Evolutionary conservation across 64 coral and sea anemone genomes (phyloP).

Genomic region (Stichodactyla mertensii): DNA sequence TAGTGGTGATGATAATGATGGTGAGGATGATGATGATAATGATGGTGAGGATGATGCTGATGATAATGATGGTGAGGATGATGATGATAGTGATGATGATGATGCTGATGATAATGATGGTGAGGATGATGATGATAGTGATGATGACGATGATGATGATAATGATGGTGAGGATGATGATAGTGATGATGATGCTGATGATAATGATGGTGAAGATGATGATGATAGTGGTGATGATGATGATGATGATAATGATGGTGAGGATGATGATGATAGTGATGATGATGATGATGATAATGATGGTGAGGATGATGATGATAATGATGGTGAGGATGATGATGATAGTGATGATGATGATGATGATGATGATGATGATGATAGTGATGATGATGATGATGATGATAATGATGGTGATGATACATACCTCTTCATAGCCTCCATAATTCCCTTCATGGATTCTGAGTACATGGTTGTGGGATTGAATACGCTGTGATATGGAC

Average conservation of each 20-base stretch:
- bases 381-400: too few relatives aligned
- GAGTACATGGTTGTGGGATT: conserved; percentile 74
- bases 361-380: too few relatives aligned
- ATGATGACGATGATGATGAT: too few relatives aligned
- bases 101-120: too few relatives aligned
- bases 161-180: neutral
- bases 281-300: neutral
- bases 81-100: neutral
- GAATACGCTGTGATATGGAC: conserved; percentile 48
- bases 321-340: neutral
- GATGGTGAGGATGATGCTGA: too few relatives aligned
- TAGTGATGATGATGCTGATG: neutral
- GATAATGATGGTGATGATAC: too few relatives aligned
- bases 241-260: too few relatives aligned
- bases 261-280: too few relatives aligned
- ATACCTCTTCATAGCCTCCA: conserved; percentile 81
- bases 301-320: neutral
- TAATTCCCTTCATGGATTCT: conserved; percentile 76
- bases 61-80: neutral
- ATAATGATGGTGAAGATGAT: neutral
- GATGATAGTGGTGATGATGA: too few relatives aligned
- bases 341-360: neutral
- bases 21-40: too few relatives aligned
- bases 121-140: too few relatives aligned
- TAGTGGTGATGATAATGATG: neutral